Conservation (phyloP, 2,113 vertebrate genomes). For the Platysternon megacephalum region DNA sequence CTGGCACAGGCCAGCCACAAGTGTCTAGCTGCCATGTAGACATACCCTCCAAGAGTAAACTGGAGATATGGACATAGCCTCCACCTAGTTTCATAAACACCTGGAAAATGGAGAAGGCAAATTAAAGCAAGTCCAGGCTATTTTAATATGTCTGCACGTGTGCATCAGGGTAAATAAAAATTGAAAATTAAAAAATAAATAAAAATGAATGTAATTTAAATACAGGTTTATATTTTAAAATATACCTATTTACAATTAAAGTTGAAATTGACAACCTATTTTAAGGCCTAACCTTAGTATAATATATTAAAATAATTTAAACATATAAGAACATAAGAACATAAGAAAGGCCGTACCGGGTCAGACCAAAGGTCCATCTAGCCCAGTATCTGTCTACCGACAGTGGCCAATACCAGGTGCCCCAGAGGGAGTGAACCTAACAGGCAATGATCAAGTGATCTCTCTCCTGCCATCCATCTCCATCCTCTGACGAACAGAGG, state of each 20-base stretch:
- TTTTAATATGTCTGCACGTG: not conserved
- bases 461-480: too few species aligned
- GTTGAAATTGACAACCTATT: not conserved
- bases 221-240: not conserved
- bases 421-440: too few species aligned
- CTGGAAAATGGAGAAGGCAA: not conserved
- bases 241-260: not conserved
- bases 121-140: not conserved
- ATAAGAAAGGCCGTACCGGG: too few species aligned
- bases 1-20: not conserved
- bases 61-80: not conserved
- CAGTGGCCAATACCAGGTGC: too few species aligned
- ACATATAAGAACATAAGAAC: too few species aligned
- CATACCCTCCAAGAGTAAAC: not conserved
- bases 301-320: not conserved
- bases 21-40: not conserved
- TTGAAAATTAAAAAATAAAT: not conserved
- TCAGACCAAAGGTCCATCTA: too few species aligned
- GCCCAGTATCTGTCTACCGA: too few species aligned
- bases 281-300: not conserved
- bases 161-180: not conserved
- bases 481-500: too few species aligned
- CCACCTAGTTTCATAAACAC: not conserved
- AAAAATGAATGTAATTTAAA: not conserved
- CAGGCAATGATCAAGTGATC: too few species aligned